Evolutionary conservation across 2,797 vertebrate species (phyloP).

Genomic region (Falco concolor): DNA sequence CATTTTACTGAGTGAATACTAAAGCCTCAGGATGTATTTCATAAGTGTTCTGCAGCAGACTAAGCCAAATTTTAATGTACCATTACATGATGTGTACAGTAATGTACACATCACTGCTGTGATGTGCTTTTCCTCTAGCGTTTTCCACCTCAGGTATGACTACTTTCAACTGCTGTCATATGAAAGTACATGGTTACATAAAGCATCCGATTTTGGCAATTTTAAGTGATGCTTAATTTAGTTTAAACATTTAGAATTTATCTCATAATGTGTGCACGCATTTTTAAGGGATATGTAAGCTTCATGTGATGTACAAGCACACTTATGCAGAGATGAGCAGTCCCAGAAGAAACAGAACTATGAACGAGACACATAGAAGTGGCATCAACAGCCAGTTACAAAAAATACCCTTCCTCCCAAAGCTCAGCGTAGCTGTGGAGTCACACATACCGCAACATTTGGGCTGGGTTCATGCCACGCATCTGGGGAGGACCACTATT

Average conservation of each 20-base stretch:
- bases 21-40: neutral
- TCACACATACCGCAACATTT: neutral
- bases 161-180: neutral
- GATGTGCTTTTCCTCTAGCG: neutral
- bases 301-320: accelerated
- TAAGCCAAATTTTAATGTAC: neutral
- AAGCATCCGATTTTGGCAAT: neutral
- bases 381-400: neutral
- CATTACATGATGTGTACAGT: too few species aligned
- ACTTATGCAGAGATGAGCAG: neutral
- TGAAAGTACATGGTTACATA: neutral
- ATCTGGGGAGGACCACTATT: neutral
- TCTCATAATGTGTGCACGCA: too few species aligned
- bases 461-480: neutral
- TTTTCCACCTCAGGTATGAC: neutral
- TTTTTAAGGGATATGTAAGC: neutral
- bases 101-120: neutral
- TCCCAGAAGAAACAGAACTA: neutral
- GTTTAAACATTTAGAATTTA: neutral
- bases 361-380: accelerated
- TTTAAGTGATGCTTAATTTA: neutral
- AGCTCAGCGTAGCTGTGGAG: neutral
- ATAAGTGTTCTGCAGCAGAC: neutral
- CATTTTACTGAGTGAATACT: neutral
- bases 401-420: neutral